A percentile compares a stretch with the other conserved stretches of the same genome.
Evolutionary conservation across 2,888 invertebrate genomes (phyloP).

Genomic region (Agonopterix alstromeriana): DNA sequence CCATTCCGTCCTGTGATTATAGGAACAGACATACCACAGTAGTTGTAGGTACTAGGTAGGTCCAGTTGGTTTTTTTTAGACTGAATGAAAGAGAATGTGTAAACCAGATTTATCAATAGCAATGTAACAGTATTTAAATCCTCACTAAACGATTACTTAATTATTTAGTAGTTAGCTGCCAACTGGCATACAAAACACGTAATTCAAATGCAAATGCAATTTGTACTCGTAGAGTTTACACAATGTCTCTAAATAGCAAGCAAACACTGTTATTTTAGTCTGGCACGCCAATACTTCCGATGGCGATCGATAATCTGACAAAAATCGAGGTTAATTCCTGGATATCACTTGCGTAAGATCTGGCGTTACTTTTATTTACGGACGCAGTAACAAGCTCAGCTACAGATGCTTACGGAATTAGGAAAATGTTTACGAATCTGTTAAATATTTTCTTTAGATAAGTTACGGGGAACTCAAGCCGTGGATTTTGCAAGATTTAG

Average conservation of each 20-base stretch:
- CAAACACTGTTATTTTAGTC: slow-evolving; percentile 36
- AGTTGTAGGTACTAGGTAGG: too few relatives aligned
- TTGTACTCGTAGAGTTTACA: neutral
- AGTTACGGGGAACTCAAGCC: too few relatives aligned
- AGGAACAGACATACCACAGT: too few relatives aligned
- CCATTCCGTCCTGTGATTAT: too few relatives aligned
- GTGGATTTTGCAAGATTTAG: too few relatives aligned
- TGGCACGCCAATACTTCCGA: slow-evolving; percentile 32
- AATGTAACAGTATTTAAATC: too few relatives aligned
- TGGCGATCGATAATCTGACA: slow-evolving; percentile 46
- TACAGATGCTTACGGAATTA: slow-evolving; percentile 24
- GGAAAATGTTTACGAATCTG: slow-evolving; percentile 9
- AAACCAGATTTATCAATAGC: too few relatives aligned
- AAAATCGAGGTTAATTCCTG: slow-evolving; percentile 66
- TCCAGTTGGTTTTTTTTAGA: too few relatives aligned
- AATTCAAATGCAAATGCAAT: neutral
- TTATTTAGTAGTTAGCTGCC: too few relatives aligned
- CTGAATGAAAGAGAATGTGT: too few relatives aligned
- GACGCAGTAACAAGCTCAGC: slow-evolving; percentile 36
- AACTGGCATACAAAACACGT: neutral
- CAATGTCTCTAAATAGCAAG: neutral
- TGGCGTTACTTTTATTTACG: slow-evolving; percentile 36
- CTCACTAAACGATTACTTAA: too few relatives aligned
- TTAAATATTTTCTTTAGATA: slow-evolving; percentile 1
- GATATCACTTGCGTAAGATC: slow-evolving; percentile 48